Percentiles rank a stretch among this genome's conserved stretches.
Evolutionary conservation across 2,888 invertebrate species (phyloP).

Genomic region (Pherbina coryleti): DNA sequence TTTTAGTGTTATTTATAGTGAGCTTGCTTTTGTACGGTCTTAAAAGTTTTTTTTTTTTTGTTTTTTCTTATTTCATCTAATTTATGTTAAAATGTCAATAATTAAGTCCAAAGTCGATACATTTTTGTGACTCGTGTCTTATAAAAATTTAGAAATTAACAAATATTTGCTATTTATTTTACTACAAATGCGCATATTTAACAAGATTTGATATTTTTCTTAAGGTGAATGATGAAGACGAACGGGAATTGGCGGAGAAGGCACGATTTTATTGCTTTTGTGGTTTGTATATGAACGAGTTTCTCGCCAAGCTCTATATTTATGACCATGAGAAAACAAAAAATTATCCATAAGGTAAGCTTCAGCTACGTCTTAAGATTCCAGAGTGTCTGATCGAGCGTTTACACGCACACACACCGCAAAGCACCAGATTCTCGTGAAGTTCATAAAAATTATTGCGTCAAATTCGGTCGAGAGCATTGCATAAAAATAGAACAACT

Average conservation of each 20-base stretch:
- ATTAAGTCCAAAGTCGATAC: conserved; percentile 23
- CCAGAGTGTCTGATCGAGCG: no score
- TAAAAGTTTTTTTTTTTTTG: conserved; percentile 21
- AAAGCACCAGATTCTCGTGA: no score
- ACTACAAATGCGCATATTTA: conserved; percentile 20
- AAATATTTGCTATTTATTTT: background rate
- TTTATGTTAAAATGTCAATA: conserved; percentile 38
- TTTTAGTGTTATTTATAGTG: background rate
- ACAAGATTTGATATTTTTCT: background rate
- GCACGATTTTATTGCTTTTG: background rate
- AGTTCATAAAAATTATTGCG: no score
- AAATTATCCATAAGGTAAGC: no score
- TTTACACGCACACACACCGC: no score
- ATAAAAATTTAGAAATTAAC: background rate
- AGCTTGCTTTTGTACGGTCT: background rate
- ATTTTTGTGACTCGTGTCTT: conserved; percentile 32
- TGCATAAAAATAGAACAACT: no score
- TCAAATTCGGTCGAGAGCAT: no score
- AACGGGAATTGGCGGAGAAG: background rate
- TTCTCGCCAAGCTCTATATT: background rate
- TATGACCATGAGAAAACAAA: no score
- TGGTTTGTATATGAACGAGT: background rate
- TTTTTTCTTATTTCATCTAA: conserved; percentile 26
- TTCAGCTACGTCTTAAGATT: no score
- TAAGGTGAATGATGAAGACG: no score